Base-by-base conservation (phyloP, 2,113 vertebrate genomes). In the Tretioscincus oriximinensis region DNA sequence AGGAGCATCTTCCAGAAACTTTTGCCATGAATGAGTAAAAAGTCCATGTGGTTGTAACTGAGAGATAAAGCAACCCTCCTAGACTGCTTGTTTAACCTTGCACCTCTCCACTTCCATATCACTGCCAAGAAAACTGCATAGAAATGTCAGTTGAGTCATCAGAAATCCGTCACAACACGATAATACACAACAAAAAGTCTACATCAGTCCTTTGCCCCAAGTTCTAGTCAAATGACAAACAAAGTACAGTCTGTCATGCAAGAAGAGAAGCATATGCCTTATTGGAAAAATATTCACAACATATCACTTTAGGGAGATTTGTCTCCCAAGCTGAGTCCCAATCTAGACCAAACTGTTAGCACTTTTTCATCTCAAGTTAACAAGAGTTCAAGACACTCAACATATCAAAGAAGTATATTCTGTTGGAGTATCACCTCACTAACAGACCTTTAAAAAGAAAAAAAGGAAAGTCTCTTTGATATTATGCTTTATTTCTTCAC, bases 301-400 rank as follows among this genome's bases (percentile, higher is more conserved):
- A 9, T 20, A 26, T 58, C 73, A 26, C 31, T 76, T 63, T 64
- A 26, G 73, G 49, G 73, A 47, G 60, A 24, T 47, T 60, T 76
- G 63, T 63, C 47, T 68, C 76, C 35, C 65, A 78, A 7, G 65
- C 58, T 58, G 45, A 68, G n/a, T 9, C 5, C 22, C 29, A 47
- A 26, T n/a, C 58, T n/a, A 58, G 49, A 58, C 77, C 76, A 60
- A 41, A 41, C 41, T 70, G 77, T 69, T 69, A 70, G 66, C 28
- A 35, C 51, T 69, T 31, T 60, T 51, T 78, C 66, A 60, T 69
- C 51, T 70, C 29, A 58, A 70, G 29, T 78, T 78, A 78, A 78
- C 77, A 78, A 69, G 77, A 69, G 49, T 78, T 69, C 49, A 41
- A 78, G 66, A 49, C 31, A 78, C 77, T 78, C 47, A 60, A 51